A percentile compares a stretch with the other conserved stretches of the same genome.
Conservation (phyloP, 1,140 invertebrate genomes). For the Drosophila prosaltans region DNA sequence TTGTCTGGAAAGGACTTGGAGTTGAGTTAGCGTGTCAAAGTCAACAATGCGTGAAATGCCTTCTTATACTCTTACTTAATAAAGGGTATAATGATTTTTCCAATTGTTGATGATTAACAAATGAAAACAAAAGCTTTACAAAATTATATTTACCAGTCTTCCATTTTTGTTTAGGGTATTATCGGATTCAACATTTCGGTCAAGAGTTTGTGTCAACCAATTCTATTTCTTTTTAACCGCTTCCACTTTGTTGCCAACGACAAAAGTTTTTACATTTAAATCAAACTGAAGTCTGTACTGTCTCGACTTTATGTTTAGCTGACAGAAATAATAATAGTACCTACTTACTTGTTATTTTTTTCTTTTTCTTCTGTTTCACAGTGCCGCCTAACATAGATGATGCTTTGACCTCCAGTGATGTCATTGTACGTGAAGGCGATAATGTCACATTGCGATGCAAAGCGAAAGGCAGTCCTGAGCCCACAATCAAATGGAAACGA, state of each 20-base stretch:
- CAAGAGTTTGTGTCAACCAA: not conserved
- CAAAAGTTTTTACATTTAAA: conserved; percentile 65
- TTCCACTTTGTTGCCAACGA: conserved; percentile 48
- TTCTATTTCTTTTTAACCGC: conserved; percentile 1
- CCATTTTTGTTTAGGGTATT: not conserved
- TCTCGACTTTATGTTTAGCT: conserved; percentile 46
- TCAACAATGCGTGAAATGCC: conserved; percentile 71
- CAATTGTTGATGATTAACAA: not conserved
- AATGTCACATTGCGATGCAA: conserved; percentile 94
- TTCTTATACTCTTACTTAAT: conserved; percentile 30
- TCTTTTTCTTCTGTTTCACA: conserved; percentile 83
- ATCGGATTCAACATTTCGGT: not conserved
- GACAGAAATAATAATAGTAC: conserved; percentile 47
- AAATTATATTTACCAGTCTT: not conserved
- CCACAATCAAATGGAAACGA: conserved; percentile 94
- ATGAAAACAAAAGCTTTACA: not conserved
- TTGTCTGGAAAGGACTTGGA: conserved; percentile 29
- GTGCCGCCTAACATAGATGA: conserved; percentile 96
- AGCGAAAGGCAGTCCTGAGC: conserved; percentile 94
- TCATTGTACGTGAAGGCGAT: conserved; percentile 94
- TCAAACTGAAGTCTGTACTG: conserved; percentile 31
- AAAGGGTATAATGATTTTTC: not conserved
- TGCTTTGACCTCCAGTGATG: conserved; percentile 93
- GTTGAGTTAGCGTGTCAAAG: conserved; percentile 55
- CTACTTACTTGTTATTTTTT: not conserved